Conservation (phyloP, 2,113 vertebrate genomes). For the Damaliscus lunatus region DNA sequence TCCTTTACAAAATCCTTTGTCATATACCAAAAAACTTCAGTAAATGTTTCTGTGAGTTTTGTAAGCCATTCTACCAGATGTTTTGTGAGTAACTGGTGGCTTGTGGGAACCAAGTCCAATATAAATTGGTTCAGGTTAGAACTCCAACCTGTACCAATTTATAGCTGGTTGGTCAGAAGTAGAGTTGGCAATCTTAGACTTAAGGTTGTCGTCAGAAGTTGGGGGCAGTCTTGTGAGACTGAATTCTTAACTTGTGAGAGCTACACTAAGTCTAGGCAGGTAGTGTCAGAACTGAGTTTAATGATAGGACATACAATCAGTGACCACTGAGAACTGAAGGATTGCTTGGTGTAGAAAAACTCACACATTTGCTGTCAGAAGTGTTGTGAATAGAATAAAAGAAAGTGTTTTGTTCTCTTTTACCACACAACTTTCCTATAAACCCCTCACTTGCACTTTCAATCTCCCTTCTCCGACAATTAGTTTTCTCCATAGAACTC, state of each 20-base stretch:
- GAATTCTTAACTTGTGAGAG: background rate
- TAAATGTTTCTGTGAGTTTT: background rate
- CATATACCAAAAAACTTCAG: background rate
- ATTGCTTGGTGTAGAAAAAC: background rate
- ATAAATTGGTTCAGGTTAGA: background rate
- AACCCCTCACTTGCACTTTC: background rate
- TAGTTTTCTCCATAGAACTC: background rate
- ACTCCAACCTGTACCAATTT: background rate
- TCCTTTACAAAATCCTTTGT: background rate
- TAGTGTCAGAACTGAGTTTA: background rate
- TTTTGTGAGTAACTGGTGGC: background rate
- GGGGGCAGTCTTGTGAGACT: background rate
- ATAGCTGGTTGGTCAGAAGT: background rate
- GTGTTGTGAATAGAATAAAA: background rate
- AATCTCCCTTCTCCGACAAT: background rate
- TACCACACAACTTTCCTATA: background rate
- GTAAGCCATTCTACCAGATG: background rate
- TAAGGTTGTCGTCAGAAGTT: background rate
- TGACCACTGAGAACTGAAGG: background rate
- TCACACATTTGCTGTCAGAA: background rate
- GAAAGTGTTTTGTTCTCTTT: background rate
- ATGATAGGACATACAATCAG: background rate
- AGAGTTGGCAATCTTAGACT: background rate
- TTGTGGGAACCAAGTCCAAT: background rate
- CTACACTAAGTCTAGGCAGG: background rate